A percentile compares a stretch with the other conserved stretches of the same genome.
Conservation (phyloP, 64 coral and sea anemone genomes). For the Pachyseris speciosa region DNA sequence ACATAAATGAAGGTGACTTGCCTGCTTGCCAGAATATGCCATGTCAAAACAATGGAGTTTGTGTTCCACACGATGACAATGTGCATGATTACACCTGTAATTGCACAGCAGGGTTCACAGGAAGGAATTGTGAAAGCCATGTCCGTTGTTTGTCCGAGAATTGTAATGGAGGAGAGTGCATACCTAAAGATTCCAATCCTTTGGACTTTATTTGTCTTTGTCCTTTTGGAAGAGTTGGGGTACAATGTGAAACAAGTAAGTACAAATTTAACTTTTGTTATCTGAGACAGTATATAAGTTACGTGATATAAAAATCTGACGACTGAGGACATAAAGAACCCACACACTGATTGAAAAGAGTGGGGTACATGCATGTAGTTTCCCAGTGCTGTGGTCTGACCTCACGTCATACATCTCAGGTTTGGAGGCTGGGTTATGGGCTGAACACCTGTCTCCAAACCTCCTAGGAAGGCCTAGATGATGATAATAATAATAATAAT, state of each 20-base stretch:
- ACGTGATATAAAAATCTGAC: neutral
- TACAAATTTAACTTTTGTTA: neutral
- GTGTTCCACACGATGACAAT: conserved; percentile 57
- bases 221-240: conserved; percentile 76
- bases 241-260: conserved; percentile 75
- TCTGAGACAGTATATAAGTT: no score
- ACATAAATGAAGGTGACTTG: conserved; percentile 86
- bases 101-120: conserved; percentile 48
- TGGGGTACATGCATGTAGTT: no score
- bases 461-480: no score
- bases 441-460: no score
- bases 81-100: conserved; percentile 76
- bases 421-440: no score
- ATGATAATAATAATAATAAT: no score
- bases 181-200: conserved; percentile 35
- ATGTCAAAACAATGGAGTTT: conserved; percentile 66
- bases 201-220: conserved; percentile 72
- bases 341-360: no score
- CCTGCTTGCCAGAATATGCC: conserved; percentile 73
- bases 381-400: no score
- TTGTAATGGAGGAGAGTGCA: conserved; percentile 81
- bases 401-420: no score
- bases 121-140: conserved; percentile 67
- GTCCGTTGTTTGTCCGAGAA: conserved; percentile 57
- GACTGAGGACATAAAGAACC: no score